Base-by-base conservation (phyloP, 2,888 invertebrate species). In the Standfussiana lucernea region DNA sequence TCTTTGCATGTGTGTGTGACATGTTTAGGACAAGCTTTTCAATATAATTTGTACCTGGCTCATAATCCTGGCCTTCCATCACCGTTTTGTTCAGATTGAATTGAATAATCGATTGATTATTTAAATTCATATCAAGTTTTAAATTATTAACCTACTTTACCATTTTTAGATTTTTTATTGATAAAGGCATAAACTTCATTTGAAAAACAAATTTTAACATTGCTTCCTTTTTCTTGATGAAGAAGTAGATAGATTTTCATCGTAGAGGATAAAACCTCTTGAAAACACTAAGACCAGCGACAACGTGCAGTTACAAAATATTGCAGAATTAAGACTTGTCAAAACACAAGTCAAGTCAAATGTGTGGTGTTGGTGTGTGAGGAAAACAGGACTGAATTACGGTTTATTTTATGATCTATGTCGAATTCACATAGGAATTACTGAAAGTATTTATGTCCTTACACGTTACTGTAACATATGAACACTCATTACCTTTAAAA, bases 341-440 rank as follows among this genome's bases (percentile, higher is more conserved):
- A 87, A 77, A 82, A 73, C 86, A 83, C 71, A 77, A 86, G 84
- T 89, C 84, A 88, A 88, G 78, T 89, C 79, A 89, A 86, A 85
- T 87, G 85, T 86, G 91, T 91, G 91, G 86, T 91, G 89, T 89
- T 91, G 86, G 89, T 90, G 88, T 88, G 86, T 81, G 85, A 91
- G 90, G 89, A 93, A 93, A 93, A 93, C 93, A 93, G 92, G 91
- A 92, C 92, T 90, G 90, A 90, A 92, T 91, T 92, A 88, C 86
- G 88, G 89, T 87, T 88, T 89, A 90, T 89, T 90, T 90, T 89
- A 89, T 85, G 86, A 89, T 90, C 87, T 86, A 88, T 88, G 84
- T 90, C 85, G 89, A 88, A 88, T 88, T 87, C 77, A 10, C 81
- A 75, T 35, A 83, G 73, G 64, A 86, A 85, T 91, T 88, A 85